Evolutionary conservation across 2,888 invertebrate genomes (phyloP), one percentile per base, ranked within the genome.

Genomic region (Zele albiditarsus): DNA sequence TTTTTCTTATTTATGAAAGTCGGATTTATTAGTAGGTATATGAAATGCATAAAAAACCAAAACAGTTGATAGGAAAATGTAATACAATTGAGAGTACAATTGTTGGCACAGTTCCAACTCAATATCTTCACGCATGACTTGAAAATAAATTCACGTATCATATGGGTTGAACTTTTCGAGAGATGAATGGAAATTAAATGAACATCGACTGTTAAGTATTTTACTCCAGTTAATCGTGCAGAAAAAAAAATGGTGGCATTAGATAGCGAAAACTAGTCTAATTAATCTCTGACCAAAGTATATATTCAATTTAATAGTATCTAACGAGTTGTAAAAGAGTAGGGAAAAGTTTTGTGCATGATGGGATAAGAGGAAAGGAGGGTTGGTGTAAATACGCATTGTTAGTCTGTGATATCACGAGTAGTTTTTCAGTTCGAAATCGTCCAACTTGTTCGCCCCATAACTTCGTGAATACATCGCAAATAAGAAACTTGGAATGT

Each of bases 401-500:
- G 67, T 67, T 27, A n/a, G 28, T 28, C 46, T 67, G 67, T 49
- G 49, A 67, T 67, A 67, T 49, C 49, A 12, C 5, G 20, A 68
- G 8, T 68, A 68, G 20, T n/a, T 16, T 16, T 31, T 20, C 28
- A 31, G 28, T 28, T 33, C 10, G 2, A 27, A 57, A 57, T 12
- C 31, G 53, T 33, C 3, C 31, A 49, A 46, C 28, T 27, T 42
- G 28, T 25, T 49, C 28, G 2, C 16, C 46, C 46, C 46, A 46
- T 46, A n/a, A 46, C 46, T 46, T n/a, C n/a, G 16, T 46, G n/a
- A 46, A 46, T 46, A 16, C 16, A 49, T 27, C 8, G 16, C 62
- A 28, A 67, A 67, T 57, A 46, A 42, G 12, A 42, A 62, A 27
- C 25, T 57, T 58, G 57, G 53, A 53, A 31, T 25, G 25, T 23